Evolutionary conservation across 2,888 invertebrate genomes (phyloP).

Genomic region (Gastracanthus pulcherrimus): DNA sequence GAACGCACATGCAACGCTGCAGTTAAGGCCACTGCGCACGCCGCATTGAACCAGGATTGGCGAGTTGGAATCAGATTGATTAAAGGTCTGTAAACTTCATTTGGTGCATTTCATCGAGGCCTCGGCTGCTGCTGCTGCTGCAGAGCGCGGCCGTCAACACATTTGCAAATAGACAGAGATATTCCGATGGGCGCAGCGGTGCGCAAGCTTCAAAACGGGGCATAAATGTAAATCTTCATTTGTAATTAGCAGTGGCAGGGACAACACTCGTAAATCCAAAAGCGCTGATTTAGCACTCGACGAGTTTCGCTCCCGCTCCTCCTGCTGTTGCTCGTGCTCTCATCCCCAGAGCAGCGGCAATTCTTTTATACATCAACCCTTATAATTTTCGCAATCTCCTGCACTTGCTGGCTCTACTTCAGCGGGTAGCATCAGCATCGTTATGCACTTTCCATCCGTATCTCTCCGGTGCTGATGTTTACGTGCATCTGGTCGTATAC

Average conservation of each 20-base stretch:
- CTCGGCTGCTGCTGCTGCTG: neutral
- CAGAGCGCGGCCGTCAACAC: constrained; percentile 15
- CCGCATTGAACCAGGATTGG: constrained; percentile 16
- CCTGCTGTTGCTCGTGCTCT: neutral
- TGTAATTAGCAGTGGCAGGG: constrained; percentile 63
- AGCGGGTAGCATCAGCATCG: neutral
- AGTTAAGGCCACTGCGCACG: neutral
- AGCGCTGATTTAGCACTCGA: constrained; percentile 63
- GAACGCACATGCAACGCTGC: neutral
- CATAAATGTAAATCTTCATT: constrained; percentile 64
- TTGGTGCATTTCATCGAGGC: constrained; percentile 44
- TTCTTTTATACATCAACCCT: too few species aligned
- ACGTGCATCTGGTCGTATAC: too few species aligned
- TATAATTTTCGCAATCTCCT: neutral
- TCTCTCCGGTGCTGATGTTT: too few species aligned
- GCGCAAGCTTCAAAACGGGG: constrained; percentile 21
- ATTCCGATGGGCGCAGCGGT: constrained; percentile 20
- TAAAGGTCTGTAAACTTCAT: constrained; percentile 55
- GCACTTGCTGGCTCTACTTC: too few species aligned
- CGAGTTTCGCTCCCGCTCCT: neutral
- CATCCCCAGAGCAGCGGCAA: neutral
- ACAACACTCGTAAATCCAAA: constrained; percentile 64
- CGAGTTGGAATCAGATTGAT: constrained; percentile 50
- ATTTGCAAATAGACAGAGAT: constrained; percentile 49
- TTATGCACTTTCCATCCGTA: neutral